These are phyloP conservation scores for Agrochola circellaris DNA, from an alignment of 2,888 invertebrate genomes.

Conservation along the genomic window DNA sequence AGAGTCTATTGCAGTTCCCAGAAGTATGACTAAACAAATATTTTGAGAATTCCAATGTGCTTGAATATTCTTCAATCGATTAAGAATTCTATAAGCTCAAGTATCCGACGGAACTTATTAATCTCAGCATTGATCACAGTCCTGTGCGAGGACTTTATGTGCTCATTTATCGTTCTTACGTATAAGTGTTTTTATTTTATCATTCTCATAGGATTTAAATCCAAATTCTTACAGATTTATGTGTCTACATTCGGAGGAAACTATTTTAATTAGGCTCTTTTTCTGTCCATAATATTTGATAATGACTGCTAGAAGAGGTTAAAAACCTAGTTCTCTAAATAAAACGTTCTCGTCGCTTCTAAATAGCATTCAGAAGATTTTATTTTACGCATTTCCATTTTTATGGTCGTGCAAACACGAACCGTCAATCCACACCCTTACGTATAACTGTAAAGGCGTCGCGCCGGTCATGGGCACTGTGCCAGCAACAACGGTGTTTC, in stretches of 20 bases:
- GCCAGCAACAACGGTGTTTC: constrained; percentile 81
- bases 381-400: constrained; percentile 65
- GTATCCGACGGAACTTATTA: constrained; percentile 65
- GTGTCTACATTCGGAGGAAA: constrained; percentile 55
- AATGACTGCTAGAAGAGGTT: constrained; percentile 53
- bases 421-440: constrained; percentile 70
- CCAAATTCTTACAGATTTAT: constrained; percentile 64
- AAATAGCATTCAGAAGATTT: constrained; percentile 56
- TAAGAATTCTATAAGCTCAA: constrained; percentile 63
- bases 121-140: constrained; percentile 65
- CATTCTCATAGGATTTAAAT: constrained; percentile 64
- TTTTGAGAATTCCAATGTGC: constrained; percentile 57
- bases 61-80: constrained; percentile 64
- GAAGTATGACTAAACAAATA: constrained; percentile 60
- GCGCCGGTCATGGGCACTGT: constrained; percentile 84
- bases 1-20: constrained; percentile 46
- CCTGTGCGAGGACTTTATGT: constrained; percentile 60
- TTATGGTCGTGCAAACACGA: constrained; percentile 66
- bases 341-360: constrained; percentile 51
- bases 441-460: constrained; percentile 70
- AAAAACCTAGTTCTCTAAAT: constrained; percentile 54
- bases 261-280: constrained; percentile 63
- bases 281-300: constrained; percentile 50
- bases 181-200: constrained; percentile 62
- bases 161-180: constrained; percentile 60